Conservation (phyloP, 2,113 vertebrate genomes). For the Caloenas nicobarica region DNA sequence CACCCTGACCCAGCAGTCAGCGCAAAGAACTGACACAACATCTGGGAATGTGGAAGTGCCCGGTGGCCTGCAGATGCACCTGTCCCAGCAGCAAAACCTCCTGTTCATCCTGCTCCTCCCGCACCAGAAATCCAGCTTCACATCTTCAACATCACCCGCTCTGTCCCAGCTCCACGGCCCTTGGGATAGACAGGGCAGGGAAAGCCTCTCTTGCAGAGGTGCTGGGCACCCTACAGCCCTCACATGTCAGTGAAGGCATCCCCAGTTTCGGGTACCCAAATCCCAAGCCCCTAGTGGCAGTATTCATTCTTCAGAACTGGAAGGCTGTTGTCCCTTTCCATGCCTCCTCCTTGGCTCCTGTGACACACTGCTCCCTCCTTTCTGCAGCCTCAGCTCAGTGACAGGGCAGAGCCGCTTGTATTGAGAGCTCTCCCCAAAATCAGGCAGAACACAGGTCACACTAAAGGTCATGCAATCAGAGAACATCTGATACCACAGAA, state of each 20-base stretch:
- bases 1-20: background rate
- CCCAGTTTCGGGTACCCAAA: background rate
- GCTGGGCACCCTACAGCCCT: background rate
- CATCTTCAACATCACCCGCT: background rate
- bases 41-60: background rate
- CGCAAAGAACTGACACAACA: background rate
- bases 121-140: background rate
- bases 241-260: background rate
- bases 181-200: background rate
- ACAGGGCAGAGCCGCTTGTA: background rate
- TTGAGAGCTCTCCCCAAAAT: background rate
- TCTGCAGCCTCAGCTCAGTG: background rate
- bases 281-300: background rate
- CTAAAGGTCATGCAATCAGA: background rate
- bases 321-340: background rate
- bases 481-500: background rate
- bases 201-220: background rate
- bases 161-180: rapidly evolving
- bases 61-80: background rate
- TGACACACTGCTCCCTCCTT: background rate
- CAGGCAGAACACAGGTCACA: background rate
- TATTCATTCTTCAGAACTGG: background rate
- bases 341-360: background rate
- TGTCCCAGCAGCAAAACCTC: background rate
- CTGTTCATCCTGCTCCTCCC: background rate